These are phyloP conservation scores for Anthophora plumipes DNA, from an alignment of 2,888 invertebrate species.

Conservation along the genomic window DNA sequence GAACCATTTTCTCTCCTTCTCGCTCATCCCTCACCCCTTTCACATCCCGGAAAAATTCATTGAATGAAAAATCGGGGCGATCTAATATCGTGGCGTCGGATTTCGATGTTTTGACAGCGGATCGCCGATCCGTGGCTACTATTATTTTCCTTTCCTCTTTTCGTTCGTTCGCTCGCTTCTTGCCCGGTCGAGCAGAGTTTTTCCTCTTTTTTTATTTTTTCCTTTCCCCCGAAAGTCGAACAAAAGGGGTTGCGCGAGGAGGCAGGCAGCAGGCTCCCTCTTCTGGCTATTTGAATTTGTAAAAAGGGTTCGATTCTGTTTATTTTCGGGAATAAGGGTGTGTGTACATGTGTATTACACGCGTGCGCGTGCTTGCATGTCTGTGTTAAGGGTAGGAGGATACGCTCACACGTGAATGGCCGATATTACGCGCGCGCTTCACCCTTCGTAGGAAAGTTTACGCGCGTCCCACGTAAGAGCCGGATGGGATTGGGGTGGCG, in stretches of 20 bases:
- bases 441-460: constrained; percentile 69
- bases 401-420: constrained; percentile 60
- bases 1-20: constrained; percentile 40
- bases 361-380: neutral
- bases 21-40: constrained; percentile 47
- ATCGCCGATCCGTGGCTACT: constrained; percentile 78
- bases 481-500: constrained; percentile 41
- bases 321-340: constrained; percentile 76
- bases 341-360: constrained; percentile 34
- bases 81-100: constrained; percentile 75
- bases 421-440: constrained; percentile 69
- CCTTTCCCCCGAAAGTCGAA: constrained; percentile 70
- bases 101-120: constrained; percentile 84
- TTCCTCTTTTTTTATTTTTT: too few species aligned
- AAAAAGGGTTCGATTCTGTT: constrained; percentile 82
- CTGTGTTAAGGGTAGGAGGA: constrained; percentile 61
- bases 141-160: constrained; percentile 24
- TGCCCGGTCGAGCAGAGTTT: constrained; percentile 39
- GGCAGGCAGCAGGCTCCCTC: constrained; percentile 53
- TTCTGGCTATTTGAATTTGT: constrained; percentile 78
- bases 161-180: neutral
- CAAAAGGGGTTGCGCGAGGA: constrained; percentile 60
- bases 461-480: constrained; percentile 61
- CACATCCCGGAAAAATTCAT: constrained; percentile 62
- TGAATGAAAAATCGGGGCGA: constrained; percentile 68